phyloP scores from a whole-genome alignment of 2,797 vertebrate species.

The Varecia variegata region DNA sequence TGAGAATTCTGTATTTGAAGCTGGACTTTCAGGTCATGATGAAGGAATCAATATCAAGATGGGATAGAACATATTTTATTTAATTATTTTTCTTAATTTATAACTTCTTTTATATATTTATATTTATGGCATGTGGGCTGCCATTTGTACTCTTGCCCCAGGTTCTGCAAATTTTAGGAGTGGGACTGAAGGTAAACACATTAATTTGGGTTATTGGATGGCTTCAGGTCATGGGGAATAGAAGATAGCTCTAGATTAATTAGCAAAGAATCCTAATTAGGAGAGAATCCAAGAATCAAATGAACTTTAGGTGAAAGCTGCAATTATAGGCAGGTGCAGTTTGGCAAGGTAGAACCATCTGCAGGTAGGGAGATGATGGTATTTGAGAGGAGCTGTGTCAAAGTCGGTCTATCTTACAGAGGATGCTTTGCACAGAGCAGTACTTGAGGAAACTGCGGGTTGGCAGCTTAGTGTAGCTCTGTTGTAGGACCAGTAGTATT shows the following conservation, averaged over 20 bases:
- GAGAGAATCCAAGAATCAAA: neutral
- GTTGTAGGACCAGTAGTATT: neutral
- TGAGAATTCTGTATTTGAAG: neutral
- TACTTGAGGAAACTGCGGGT: neutral
- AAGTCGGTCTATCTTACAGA: neutral
- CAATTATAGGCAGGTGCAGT: neutral
- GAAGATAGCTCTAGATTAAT: neutral
- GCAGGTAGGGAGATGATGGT: neutral
- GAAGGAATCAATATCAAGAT: neutral
- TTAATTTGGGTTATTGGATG: neutral
- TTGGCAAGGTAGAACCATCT: neutral
- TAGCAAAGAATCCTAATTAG: conserved; percentile 7
- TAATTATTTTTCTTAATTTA: neutral
- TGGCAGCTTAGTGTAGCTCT: neutral
- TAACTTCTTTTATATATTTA: neutral
- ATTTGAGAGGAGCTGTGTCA: neutral
- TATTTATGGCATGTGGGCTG: neutral
- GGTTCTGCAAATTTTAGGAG: conserved; percentile 17
- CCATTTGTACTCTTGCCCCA: neutral
- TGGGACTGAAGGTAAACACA: neutral
- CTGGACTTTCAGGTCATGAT: neutral
- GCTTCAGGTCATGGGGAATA: neutral
- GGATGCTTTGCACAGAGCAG: neutral
- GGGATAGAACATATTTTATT: neutral
- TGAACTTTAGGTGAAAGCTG: neutral